A percentile compares a stretch with the other conserved stretches of the same genome.
phyloP scores from a whole-genome alignment of 2,113 vertebrate species.

The Eubucco bourcierii region DNA sequence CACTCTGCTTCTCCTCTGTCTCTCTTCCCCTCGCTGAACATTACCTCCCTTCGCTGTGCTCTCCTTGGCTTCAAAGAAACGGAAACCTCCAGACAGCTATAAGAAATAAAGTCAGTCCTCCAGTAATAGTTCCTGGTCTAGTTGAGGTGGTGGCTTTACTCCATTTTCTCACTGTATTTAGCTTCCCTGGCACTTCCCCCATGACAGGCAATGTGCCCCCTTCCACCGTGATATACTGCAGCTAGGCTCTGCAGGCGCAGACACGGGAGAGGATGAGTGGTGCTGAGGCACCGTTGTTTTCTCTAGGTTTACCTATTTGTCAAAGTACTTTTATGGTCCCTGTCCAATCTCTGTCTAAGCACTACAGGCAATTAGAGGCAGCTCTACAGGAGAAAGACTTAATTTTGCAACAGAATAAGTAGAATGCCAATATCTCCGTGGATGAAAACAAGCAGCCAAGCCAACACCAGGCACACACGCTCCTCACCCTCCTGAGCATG shows the following conservation, averaged over 20 bases:
- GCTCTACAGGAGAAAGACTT: neutral
- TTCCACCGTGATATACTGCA: neutral
- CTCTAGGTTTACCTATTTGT: neutral
- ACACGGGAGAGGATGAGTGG: neutral
- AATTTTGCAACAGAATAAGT: neutral
- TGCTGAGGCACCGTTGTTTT: neutral
- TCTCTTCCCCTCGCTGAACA: neutral
- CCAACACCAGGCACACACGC: neutral
- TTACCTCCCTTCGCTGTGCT: neutral
- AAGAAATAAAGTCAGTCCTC: neutral
- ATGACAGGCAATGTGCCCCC: rapidly evolving
- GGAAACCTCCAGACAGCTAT: slow-evolving; percentile 1
- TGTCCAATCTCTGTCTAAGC: neutral
- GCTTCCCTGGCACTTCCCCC: neutral
- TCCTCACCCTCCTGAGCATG: neutral
- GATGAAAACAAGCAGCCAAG: neutral
- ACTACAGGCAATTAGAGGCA: neutral
- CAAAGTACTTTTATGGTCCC: neutral
- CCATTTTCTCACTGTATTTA: neutral
- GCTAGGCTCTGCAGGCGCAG: neutral
- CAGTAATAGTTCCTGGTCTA: neutral
- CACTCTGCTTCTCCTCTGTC: neutral
- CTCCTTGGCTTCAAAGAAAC: slow-evolving; percentile 21
- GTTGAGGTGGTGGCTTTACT: neutral
- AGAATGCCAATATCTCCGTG: neutral